A percentile compares a stretch with the other conserved stretches of the same genome.
Conservation (phyloP, 2,797 vertebrate genomes). For the Dicrostonyx torquatus region DNA sequence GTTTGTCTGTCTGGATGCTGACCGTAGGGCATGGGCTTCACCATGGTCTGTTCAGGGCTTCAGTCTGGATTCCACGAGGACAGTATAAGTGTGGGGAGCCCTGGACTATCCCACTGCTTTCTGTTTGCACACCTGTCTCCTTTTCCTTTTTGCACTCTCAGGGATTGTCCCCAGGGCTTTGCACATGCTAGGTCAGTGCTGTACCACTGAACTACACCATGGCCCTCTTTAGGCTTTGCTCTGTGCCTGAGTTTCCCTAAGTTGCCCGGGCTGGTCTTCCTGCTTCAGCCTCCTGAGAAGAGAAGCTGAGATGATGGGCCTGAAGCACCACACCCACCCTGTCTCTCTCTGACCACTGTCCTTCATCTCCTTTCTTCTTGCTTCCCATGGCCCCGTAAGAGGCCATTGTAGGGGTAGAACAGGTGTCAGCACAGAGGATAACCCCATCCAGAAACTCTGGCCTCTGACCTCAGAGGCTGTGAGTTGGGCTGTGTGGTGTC, state of each 20-base stretch:
- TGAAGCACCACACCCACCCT: too few relatives aligned
- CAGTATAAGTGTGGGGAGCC: rapidly evolving
- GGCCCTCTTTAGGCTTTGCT: background rate
- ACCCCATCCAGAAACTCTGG: background rate
- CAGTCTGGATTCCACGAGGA: background rate
- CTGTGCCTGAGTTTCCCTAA: background rate
- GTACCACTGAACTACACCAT: background rate
- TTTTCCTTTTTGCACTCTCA: background rate
- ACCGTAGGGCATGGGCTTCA: background rate
- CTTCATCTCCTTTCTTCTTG: background rate
- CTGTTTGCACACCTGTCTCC: background rate
- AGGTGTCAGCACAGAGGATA: background rate
- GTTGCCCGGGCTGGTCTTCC: background rate
- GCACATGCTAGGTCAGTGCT: background rate
- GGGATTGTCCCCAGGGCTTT: background rate
- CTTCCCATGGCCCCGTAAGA: background rate
- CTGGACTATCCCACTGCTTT: background rate
- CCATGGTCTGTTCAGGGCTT: background rate
- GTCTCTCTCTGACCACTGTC: background rate
- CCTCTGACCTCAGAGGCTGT: background rate
- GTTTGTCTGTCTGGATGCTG: background rate
- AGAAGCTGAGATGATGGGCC: background rate
- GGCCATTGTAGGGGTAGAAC: background rate
- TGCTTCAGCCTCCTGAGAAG: background rate
- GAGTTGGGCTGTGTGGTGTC: background rate